Evolutionary conservation across 1,140 invertebrate species (phyloP).

Genomic region (Apis laboriosa): DNA sequence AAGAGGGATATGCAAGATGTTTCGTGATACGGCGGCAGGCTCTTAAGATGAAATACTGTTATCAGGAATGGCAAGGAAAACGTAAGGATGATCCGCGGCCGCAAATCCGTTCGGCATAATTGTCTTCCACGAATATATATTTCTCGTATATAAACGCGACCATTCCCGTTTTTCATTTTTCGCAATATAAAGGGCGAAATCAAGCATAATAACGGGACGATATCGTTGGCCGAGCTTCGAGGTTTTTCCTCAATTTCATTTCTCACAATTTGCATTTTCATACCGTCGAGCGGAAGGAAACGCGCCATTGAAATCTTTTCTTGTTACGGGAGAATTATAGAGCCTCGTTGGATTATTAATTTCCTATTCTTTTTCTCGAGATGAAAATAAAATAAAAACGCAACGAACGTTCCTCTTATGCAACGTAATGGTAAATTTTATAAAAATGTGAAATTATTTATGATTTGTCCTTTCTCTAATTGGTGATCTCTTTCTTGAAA

Average conservation of each 20-base stretch:
- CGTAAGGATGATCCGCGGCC: conserved; percentile 2
- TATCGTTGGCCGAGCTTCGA: not conserved
- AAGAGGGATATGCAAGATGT: conserved; percentile 32
- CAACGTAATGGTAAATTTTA: no score
- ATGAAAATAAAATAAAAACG: no score
- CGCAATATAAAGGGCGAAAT: conserved; percentile 31
- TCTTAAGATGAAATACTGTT: conserved; percentile 39
- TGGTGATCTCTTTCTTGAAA: no score
- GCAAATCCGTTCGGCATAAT: conserved; percentile 32
- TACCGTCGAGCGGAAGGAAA: not conserved
- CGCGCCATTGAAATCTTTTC: not conserved
- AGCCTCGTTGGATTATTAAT: not conserved
- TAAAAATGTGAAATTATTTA: no score
- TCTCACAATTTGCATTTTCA: conserved; percentile 48
- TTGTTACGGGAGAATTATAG: not conserved
- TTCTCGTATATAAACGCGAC: not conserved
- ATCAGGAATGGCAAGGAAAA: not conserved
- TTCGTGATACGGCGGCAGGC: not conserved
- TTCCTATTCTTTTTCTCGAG: not conserved
- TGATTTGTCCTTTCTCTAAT: no score
- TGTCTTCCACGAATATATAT: conserved; percentile 14
- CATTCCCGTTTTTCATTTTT: conserved; percentile 45
- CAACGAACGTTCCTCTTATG: not conserved
- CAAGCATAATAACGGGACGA: conserved; percentile 45
- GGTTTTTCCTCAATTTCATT: conserved; percentile 9